Conservation (phyloP, 2,888 invertebrate genomes). For the Camptogramma bilineatum region DNA sequence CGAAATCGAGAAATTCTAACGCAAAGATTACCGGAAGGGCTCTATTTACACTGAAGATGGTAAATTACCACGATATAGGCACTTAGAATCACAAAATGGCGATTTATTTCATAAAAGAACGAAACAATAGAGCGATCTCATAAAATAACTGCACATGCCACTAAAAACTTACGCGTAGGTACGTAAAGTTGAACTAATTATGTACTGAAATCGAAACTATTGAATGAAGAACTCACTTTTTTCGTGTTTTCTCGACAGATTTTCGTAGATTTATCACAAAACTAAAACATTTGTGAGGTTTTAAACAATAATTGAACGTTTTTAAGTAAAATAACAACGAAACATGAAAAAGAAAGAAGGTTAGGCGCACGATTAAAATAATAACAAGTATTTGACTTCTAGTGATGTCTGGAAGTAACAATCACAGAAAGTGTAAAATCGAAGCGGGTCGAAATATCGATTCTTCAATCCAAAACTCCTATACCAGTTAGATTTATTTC, state of each 20-base stretch:
- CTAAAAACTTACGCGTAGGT: constrained; percentile 66
- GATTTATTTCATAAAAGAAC: constrained; percentile 66
- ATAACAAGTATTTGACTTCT: constrained; percentile 71
- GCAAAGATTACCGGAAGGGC: background rate
- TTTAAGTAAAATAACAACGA: constrained; percentile 68
- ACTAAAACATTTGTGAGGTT: constrained; percentile 54
- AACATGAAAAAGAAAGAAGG: constrained; percentile 79
- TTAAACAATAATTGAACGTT: constrained; percentile 58
- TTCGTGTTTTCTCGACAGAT: constrained; percentile 47
- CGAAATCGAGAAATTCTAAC: constrained; percentile 29
- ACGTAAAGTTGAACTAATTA: constrained; percentile 71
- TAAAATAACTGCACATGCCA: constrained; percentile 80
- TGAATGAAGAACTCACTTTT: constrained; percentile 76
- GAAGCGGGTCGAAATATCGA: background rate
- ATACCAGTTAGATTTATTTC: too few relatives aligned
- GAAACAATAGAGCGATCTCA: constrained; percentile 75
- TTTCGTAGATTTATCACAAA: constrained; percentile 44
- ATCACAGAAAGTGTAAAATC: constrained; percentile 3
- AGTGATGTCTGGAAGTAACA: constrained; percentile 40
- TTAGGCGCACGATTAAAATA: constrained; percentile 72
- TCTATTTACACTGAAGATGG: constrained; percentile 1
- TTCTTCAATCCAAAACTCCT: too few relatives aligned
- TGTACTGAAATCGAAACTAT: constrained; percentile 56
- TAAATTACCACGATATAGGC: constrained; percentile 48
- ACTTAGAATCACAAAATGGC: constrained; percentile 70